A percentile compares a stretch with the other conserved stretches of the same genome.
phyloP scores from a whole-genome alignment of 2,113 vertebrate genomes.

The Hiodon tergisus region DNA sequence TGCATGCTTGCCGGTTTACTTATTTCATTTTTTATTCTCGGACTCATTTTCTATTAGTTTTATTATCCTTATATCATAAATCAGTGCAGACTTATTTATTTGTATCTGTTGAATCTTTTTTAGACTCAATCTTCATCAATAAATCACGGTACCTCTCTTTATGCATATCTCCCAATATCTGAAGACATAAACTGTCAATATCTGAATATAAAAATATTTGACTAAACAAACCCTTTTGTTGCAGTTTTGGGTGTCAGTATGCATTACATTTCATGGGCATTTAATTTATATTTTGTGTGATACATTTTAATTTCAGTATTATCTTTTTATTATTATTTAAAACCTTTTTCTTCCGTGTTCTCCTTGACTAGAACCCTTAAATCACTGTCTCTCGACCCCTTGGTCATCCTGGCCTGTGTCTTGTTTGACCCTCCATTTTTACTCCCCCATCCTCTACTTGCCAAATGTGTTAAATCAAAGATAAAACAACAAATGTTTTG shows the following conservation, averaged over 20 bases:
- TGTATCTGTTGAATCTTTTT: constrained; percentile 18
- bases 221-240: background rate
- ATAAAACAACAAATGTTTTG: constrained; percentile 4
- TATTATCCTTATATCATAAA: constrained; percentile 9
- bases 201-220: background rate
- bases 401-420: background rate
- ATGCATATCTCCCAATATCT: background rate
- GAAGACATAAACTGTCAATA: background rate
- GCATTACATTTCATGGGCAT: constrained; percentile 19
- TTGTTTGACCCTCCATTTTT: background rate
- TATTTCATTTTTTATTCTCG: constrained; percentile 23
- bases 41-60: constrained; percentile 11
- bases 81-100: background rate
- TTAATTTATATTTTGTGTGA: constrained; percentile 41
- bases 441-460: constrained; percentile 5
- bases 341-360: constrained; percentile 43
- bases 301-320: constrained; percentile 41
- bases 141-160: background rate
- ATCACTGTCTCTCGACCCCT: background rate
- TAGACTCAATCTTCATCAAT: constrained; percentile 16
- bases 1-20: constrained; percentile 46
- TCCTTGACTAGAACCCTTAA: background rate
- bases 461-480: constrained; percentile 7
- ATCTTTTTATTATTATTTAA: constrained; percentile 55
- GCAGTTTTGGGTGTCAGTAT: background rate